Conservation (phyloP, 2,113 vertebrate genomes). For the Numida meleagris region DNA sequence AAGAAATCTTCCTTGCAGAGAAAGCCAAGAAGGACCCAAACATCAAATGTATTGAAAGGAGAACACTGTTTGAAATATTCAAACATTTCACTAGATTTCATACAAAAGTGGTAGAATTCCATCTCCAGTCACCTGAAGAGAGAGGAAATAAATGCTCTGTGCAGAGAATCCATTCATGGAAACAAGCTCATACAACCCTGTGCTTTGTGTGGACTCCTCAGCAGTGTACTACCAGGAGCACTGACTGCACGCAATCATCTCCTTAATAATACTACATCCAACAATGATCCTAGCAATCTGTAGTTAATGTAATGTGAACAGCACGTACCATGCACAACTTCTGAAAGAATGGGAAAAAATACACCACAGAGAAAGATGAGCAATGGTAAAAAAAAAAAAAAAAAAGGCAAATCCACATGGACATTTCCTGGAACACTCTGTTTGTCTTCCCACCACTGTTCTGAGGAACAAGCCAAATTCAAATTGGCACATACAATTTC, state of each 20-base stretch:
- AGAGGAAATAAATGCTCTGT: not conserved
- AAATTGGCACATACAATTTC: not conserved
- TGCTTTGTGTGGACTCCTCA: not conserved
- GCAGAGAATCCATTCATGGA: not conserved
- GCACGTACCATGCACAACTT: not conserved
- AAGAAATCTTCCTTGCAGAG: not conserved
- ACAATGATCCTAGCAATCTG: not conserved
- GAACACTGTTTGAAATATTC: not conserved
- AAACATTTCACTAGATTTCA: not conserved
- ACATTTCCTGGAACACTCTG: not conserved
- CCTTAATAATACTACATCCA: not conserved
- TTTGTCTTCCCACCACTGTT: not conserved
- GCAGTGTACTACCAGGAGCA: not conserved
- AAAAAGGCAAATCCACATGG: not conserved
- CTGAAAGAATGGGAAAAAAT: not conserved
- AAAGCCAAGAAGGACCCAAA: not conserved
- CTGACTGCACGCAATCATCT: not conserved
- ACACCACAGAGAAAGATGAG: not conserved
- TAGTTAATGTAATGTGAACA: not conserved
- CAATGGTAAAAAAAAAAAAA: not conserved
- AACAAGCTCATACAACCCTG: not conserved
- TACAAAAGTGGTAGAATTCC: not conserved
- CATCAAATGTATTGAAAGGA: not conserved
- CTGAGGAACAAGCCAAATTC: not conserved
- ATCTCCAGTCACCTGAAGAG: not conserved